Evolutionary conservation across 2,888 invertebrate genomes (phyloP).

Genomic region (Coronaproctus castanopsis): DNA sequence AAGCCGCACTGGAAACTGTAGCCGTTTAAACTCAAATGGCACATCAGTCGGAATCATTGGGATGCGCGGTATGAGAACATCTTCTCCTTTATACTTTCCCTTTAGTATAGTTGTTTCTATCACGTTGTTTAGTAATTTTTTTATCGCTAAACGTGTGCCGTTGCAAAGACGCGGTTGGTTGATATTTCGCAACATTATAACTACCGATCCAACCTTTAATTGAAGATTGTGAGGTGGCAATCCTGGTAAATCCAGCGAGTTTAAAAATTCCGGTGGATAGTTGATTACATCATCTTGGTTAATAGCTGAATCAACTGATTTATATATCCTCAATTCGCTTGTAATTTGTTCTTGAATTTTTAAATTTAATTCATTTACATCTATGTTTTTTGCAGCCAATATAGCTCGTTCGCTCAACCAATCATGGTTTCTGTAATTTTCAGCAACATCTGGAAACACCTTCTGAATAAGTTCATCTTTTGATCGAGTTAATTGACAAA

Average conservation of each 20-base stretch:
- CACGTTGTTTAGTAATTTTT: background rate
- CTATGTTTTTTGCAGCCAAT: background rate
- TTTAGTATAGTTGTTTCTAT: too few species aligned
- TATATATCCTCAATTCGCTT: background rate
- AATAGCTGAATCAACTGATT: background rate
- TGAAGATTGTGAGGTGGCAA: background rate
- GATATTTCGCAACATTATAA: background rate
- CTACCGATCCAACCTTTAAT: background rate
- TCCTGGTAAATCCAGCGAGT: background rate
- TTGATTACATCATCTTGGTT: background rate
- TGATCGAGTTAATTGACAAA: background rate
- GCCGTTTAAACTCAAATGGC: too few species aligned
- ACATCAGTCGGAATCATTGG: too few species aligned
- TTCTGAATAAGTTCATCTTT: background rate
- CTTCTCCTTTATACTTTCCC: too few species aligned
- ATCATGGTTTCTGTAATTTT: background rate
- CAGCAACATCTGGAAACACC: background rate
- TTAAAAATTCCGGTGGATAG: background rate
- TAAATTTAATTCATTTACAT: background rate
- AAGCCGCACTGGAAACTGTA: too few species aligned
- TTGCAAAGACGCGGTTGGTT: background rate
- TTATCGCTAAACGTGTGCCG: background rate
- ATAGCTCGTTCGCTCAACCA: background rate
- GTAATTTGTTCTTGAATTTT: background rate
- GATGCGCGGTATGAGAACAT: too few species aligned